These are phyloP conservation scores for Orchestes rusci DNA, from an alignment of 2,888 invertebrate species.

Conservation along the genomic window DNA sequence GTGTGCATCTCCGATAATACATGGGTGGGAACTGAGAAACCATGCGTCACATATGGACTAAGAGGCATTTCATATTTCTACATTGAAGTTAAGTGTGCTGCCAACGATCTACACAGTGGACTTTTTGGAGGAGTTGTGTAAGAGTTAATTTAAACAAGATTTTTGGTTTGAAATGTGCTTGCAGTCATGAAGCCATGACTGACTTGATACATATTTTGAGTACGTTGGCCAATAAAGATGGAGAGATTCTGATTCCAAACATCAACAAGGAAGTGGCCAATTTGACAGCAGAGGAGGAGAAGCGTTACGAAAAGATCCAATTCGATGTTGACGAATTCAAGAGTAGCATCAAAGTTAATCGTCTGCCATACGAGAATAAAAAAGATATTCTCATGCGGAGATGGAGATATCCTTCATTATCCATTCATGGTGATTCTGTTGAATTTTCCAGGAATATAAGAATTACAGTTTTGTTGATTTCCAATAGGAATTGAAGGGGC, in stretches of 20 bases:
- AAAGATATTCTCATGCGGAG: slow-evolving; percentile 84
- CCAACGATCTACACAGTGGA: slow-evolving; percentile 93
- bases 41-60: slow-evolving; percentile 94
- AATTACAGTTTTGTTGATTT: slow-evolving; percentile 4
- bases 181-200: slow-evolving; percentile 76
- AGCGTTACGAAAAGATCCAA: slow-evolving; percentile 73
- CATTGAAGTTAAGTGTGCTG: slow-evolving; percentile 79
- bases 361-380: slow-evolving; percentile 72
- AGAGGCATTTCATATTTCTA: slow-evolving; percentile 90
- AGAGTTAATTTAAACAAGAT: too few relatives aligned
- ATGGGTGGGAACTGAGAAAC: slow-evolving; percentile 93
- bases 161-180: too few relatives aligned
- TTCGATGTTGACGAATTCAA: slow-evolving; percentile 77
- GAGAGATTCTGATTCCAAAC: slow-evolving; percentile 76
- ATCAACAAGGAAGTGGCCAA: slow-evolving; percentile 76
- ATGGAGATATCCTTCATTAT: slow-evolving; percentile 91
- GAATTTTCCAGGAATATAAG: slow-evolving; percentile 35
- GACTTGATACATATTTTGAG: slow-evolving; percentile 84
- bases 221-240: slow-evolving; percentile 76
- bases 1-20: slow-evolving; percentile 99
- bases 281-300: slow-evolving; percentile 60
- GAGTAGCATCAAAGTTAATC: slow-evolving; percentile 59
- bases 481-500: slow-evolving; percentile 63
- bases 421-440: slow-evolving; percentile 71
- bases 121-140: slow-evolving; percentile 91